Evolutionary conservation across 2,113 vertebrate genomes (phyloP).

Genomic region (Sinocyclocheilus grahami): DNA sequence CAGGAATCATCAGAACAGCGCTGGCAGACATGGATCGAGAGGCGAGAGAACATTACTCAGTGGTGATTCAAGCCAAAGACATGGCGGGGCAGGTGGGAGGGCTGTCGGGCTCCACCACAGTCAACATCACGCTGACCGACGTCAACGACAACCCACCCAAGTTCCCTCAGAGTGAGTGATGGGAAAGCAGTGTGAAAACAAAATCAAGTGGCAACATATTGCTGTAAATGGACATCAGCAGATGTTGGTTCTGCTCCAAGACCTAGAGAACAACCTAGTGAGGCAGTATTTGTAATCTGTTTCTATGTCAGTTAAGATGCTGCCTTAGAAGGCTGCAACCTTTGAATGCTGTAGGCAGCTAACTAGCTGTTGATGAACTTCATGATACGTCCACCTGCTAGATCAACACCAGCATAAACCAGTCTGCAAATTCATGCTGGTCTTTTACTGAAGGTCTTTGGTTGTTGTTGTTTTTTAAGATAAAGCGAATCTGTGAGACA

Average conservation of each 20-base stretch:
- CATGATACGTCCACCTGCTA: no score
- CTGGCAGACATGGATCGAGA: constrained; percentile 96
- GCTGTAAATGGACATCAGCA: background rate
- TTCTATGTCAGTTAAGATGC: no score
- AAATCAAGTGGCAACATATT: background rate
- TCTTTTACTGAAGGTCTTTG: background rate
- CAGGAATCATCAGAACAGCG: constrained; percentile 96
- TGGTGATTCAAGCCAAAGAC: constrained; percentile 99
- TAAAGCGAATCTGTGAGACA: background rate
- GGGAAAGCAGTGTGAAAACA: no score
- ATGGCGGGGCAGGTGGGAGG: constrained; percentile 98
- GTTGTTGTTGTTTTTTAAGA: background rate
- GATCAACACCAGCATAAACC: no score
- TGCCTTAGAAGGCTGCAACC: no score
- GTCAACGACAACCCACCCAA: constrained; percentile 97
- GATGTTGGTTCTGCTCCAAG: background rate
- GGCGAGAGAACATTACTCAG: constrained; percentile 94
- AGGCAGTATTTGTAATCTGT: background rate
- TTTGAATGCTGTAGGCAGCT: no score
- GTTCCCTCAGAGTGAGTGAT: constrained; percentile 90
- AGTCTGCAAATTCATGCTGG: background rate
- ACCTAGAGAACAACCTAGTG: background rate
- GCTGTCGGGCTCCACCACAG: constrained; percentile 92
- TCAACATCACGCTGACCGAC: constrained; percentile 96
- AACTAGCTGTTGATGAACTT: no score